A percentile compares a stretch with the other conserved stretches of the same genome.
Evolutionary conservation across 2,797 vertebrate species (phyloP).

Genomic region (Crax fasciolata): DNA sequence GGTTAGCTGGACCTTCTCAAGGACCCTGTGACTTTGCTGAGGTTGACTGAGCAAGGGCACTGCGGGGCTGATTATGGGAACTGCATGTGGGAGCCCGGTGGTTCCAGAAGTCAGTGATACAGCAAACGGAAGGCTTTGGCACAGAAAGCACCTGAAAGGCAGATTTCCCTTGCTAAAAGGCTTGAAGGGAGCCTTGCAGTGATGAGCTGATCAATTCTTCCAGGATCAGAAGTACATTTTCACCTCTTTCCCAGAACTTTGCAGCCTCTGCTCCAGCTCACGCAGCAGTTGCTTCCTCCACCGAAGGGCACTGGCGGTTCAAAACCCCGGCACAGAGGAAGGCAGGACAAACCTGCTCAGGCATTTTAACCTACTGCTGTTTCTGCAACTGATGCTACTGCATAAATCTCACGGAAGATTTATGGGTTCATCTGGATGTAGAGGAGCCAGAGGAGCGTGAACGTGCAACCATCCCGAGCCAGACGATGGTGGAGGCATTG

Average conservation of each 20-base stretch:
- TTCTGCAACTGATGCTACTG: slow-evolving; percentile 32
- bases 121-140: slow-evolving; percentile 65
- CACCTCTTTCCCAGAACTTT: slow-evolving; percentile 64
- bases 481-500: slow-evolving; percentile 19
- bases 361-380: slow-evolving; percentile 61
- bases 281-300: not conserved
- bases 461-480: not conserved
- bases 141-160: slow-evolving; percentile 69
- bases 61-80: slow-evolving; percentile 42
- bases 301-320: slow-evolving; percentile 58
- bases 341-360: slow-evolving; percentile 47
- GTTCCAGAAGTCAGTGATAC: slow-evolving; percentile 47
- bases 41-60: slow-evolving; percentile 29
- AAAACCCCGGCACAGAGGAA: slow-evolving; percentile 25
- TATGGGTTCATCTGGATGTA: slow-evolving; percentile 76
- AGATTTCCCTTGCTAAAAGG: slow-evolving; percentile 41
- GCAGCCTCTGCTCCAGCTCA: slow-evolving; percentile 70
- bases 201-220: slow-evolving; percentile 70
- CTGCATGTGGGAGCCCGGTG: slow-evolving; percentile 4
- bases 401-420: slow-evolving; percentile 74
- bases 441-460: slow-evolving; percentile 34
- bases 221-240: slow-evolving; percentile 66
- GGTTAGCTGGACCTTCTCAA: slow-evolving; percentile 46
- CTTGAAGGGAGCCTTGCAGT: slow-evolving; percentile 61
- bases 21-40: slow-evolving; percentile 20